Conservation (phyloP, 2,888 invertebrate genomes). For the Notodonta ziczac region DNA sequence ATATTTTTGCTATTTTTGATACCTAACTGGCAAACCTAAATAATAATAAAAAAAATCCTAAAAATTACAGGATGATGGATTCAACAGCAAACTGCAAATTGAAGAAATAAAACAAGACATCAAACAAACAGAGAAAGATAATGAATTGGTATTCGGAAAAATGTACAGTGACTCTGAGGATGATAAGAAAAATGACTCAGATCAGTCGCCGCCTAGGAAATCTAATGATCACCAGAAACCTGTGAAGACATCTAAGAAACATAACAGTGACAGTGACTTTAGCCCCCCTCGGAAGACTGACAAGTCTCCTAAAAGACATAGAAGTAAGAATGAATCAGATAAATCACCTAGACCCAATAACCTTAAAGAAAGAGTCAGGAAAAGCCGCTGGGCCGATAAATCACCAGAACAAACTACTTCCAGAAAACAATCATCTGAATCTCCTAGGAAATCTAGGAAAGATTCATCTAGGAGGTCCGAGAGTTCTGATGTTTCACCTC, state of each 20-base stretch:
- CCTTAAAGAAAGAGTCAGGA: conserved; percentile 39
- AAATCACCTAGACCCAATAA: conserved; percentile 40
- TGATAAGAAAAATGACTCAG: conserved; percentile 63
- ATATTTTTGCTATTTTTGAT: too few relatives aligned
- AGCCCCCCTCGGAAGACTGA: conserved; percentile 62
- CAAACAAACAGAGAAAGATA: conserved; percentile 71
- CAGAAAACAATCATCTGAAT: not conserved
- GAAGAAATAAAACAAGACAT: conserved; percentile 72
- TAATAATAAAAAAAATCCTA: too few relatives aligned
- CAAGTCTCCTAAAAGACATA: conserved; percentile 20
- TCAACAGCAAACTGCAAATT: conserved; percentile 74
- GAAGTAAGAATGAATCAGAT: conserved; percentile 38
- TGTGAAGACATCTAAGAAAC: conserved; percentile 33
- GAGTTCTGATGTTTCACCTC: conserved; percentile 38
- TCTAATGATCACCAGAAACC: conserved; percentile 17
- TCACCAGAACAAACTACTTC: conserved; percentile 9
- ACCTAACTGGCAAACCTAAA: too few relatives aligned
- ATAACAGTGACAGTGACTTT: conserved; percentile 63
- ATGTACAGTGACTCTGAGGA: conserved; percentile 81
- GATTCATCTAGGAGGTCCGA: conserved; percentile 24
- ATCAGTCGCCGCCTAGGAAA: conserved; percentile 39
- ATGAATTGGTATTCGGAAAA: conserved; percentile 75
- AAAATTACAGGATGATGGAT: conserved; percentile 74
- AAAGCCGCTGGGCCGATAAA: conserved; percentile 57
- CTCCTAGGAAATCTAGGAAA: conserved; percentile 29